Percentiles rank a stretch among this genome's conserved stretches.
These are phyloP conservation scores for Melopsittacus undulatus DNA, from an alignment of 2,797 vertebrate species.

Conservation along the genomic window DNA sequence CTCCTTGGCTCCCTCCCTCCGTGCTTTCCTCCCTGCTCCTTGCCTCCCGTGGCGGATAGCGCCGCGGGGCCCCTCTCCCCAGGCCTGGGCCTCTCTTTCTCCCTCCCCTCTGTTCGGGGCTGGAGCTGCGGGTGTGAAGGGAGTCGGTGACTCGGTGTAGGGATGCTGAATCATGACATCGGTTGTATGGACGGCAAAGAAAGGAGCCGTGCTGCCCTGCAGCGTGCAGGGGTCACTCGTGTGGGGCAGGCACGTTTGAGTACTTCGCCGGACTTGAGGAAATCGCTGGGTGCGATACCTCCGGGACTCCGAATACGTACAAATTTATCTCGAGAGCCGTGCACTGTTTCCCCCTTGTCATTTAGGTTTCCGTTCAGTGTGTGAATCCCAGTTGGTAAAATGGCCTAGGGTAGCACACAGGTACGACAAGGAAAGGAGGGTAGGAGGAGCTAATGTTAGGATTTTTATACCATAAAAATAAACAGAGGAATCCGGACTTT, in stretches of 20 bases:
- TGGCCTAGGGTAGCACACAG: neutral
- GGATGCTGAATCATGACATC: neutral
- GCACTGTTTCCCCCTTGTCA: accelerated
- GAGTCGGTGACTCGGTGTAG: neutral
- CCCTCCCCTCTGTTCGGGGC: neutral
- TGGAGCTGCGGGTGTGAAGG: neutral
- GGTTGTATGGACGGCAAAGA: neutral
- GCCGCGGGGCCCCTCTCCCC: neutral
- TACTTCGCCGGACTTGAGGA: neutral
- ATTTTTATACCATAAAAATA: accelerated
- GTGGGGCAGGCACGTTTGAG: neutral
- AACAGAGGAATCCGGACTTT: neutral
- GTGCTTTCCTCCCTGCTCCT: neutral
- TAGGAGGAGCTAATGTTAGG: neutral
- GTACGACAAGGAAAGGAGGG: neutral
- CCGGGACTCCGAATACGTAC: accelerated
- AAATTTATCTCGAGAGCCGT: accelerated
- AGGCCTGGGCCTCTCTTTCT: neutral
- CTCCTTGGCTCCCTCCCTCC: too few relatives aligned
- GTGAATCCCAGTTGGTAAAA: neutral
- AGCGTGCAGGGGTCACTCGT: neutral
- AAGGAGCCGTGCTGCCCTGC: neutral
- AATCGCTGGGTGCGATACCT: neutral
- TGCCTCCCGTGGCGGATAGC: neutral
- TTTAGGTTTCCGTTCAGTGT: neutral